Evolutionary conservation across 2,113 vertebrate genomes (phyloP).

Genomic region (Elephantulus edwardii): DNA sequence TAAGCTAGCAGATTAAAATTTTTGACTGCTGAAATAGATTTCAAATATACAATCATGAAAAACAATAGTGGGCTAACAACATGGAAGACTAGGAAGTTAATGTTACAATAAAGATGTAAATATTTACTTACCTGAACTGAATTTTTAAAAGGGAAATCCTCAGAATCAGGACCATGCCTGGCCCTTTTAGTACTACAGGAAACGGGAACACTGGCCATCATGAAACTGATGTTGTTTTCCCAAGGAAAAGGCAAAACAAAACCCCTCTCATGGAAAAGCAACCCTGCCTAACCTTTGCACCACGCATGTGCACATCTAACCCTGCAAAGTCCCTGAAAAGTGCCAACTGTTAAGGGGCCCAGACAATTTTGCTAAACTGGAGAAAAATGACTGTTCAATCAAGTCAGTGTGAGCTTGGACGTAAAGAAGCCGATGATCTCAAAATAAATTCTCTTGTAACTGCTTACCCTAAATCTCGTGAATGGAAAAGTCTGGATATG

Average conservation of each 20-base stretch:
- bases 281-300: neutral
- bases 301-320: neutral
- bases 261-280: neutral
- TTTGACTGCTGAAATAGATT: neutral
- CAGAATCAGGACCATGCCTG: neutral
- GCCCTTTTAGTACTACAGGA: neutral
- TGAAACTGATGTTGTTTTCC: too few species aligned
- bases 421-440: neutral
- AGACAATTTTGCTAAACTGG: neutral
- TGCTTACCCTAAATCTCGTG: neutral
- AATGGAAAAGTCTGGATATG: neutral
- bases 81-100: neutral
- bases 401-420: neutral
- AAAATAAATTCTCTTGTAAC: neutral
- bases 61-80: neutral
- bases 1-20: neutral
- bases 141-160: neutral
- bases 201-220: neutral
- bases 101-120: too few species aligned
- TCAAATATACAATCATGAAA: slow-evolving; percentile 29
- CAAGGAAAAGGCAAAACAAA: neutral
- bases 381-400: neutral
- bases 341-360: neutral
- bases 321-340: neutral
- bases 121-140: neutral